phyloP scores from a whole-genome alignment of 2,888 invertebrate species.

The Spisula solida region DNA sequence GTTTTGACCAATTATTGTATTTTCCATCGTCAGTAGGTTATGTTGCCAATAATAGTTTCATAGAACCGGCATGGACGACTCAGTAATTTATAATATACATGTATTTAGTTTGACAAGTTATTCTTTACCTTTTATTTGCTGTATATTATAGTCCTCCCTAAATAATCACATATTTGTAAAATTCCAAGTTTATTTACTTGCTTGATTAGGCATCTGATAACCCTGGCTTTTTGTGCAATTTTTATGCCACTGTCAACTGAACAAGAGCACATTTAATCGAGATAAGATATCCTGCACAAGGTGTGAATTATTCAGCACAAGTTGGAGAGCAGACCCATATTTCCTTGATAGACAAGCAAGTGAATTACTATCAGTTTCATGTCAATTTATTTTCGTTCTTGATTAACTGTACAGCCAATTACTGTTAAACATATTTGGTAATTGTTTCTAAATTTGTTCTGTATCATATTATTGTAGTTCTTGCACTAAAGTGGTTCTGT shows the following conservation, averaged over 20 bases:
- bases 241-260: not conserved
- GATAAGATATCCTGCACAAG: not conserved
- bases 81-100: not conserved
- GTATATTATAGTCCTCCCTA: not conserved
- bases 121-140: not conserved
- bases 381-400: not conserved
- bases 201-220: constrained; percentile 5
- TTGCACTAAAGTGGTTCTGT: too few relatives aligned
- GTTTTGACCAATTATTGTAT: not conserved
- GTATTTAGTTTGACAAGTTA: not conserved
- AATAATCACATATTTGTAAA: constrained; percentile 1
- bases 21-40: not conserved
- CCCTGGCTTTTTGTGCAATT: not conserved
- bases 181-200: constrained; percentile 3
- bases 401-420: not conserved
- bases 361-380: not conserved
- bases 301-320: too few relatives aligned
- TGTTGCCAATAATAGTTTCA: not conserved
- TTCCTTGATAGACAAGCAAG: not conserved
- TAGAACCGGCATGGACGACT: constrained; percentile 1
- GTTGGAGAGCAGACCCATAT: not conserved
- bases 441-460: not conserved
- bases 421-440: not conserved
- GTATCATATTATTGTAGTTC: not conserved
- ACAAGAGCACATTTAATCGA: not conserved